Conservation (phyloP, 2,797 vertebrate genomes). For the Malacoraja senta region DNA sequence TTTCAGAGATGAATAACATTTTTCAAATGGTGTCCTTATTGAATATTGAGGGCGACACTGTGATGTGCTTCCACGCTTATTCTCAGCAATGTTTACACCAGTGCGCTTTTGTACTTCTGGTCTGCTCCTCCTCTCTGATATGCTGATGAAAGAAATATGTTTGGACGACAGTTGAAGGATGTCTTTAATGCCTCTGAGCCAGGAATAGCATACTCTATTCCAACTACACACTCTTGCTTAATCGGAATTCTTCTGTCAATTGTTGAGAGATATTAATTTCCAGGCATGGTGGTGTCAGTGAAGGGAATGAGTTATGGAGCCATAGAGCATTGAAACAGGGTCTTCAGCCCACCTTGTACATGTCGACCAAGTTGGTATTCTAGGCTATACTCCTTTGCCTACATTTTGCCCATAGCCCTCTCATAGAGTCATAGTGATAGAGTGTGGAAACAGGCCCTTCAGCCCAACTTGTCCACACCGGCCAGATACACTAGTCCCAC, state of each 20-base stretch:
- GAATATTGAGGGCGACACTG: background rate
- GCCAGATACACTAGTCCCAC: no score
- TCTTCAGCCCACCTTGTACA: no score
- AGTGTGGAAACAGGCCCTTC: no score
- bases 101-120: background rate
- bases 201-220: background rate
- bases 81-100: background rate
- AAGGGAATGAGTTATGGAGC: no score
- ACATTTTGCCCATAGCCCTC: no score
- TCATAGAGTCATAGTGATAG: no score
- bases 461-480: no score
- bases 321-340: no score
- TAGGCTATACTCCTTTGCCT: no score
- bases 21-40: background rate
- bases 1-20: background rate
- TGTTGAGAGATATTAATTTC: no score
- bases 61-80: background rate
- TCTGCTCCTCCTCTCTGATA: background rate
- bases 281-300: no score
- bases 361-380: no score
- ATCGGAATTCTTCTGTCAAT: background rate
- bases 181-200: background rate
- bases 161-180: background rate
- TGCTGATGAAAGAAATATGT: background rate
- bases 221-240: background rate